Evolutionary conservation across 2,888 invertebrate genomes (phyloP), one percentile per base, ranked within the genome.

Genomic region (Caprella mutica): DNA sequence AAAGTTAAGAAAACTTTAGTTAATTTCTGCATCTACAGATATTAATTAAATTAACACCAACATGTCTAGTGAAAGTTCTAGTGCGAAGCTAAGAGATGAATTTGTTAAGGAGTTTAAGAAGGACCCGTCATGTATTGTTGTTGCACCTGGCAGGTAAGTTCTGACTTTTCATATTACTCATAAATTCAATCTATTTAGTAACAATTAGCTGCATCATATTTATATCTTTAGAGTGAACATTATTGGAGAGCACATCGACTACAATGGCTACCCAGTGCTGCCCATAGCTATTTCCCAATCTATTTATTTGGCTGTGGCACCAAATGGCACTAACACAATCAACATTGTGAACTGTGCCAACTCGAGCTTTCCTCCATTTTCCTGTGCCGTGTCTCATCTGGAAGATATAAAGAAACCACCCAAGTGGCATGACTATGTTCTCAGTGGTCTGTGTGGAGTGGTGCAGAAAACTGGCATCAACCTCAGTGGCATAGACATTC

Each of bases 161-260:
- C n/a, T n/a, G n/a, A n/a, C n/a, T n/a, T n/a, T n/a, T n/a, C n/a
- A n/a, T n/a, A n/a, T n/a, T n/a, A n/a, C n/a, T n/a, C n/a, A n/a
- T n/a, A n/a, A n/a, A n/a, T n/a, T n/a, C n/a, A n/a, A n/a, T n/a
- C n/a, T n/a, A n/a, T n/a, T n/a, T n/a, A n/a, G n/a, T n/a, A n/a
- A n/a, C n/a, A n/a, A n/a, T n/a, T n/a, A n/a, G n/a, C n/a, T n/a
- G n/a, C n/a, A n/a, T n/a, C n/a, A n/a, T n/a, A n/a, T n/a, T n/a
- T n/a, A n/a, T n/a, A n/a, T n/a, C n/a, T 39, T 5, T 69, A 84
- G 98, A 69, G 96, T 98, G 1, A 98, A 98, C 73, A 77, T 98
- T 59, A 97, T 98, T 70, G 98, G 97, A 56, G 98, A 99, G 74
- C 98, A 98, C 77, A 86, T 98, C 67, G 98, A 99, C 77, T 98